Evolutionary conservation across 2,888 invertebrate genomes (phyloP), one percentile per base, ranked within the genome.

Genomic region (Rambutsinella grinnellia): DNA sequence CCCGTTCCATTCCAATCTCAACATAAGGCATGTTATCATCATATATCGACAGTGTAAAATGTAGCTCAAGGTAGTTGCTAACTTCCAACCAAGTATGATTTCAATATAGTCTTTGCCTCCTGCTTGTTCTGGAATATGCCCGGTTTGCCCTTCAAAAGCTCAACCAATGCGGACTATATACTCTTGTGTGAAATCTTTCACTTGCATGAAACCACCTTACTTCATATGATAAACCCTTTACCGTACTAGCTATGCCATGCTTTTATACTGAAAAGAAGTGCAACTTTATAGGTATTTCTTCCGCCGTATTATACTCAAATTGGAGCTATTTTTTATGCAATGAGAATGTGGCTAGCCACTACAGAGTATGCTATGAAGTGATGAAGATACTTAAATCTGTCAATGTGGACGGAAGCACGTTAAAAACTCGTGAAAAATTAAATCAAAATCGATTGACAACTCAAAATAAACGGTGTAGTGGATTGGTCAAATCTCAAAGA

Each of bases 81-180:
- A 51, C 63, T 71, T 61, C 53, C 71, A 63, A 62, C 57, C 56
- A 51, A 28, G 56, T 19, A 71, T 71, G 63, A 46, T 54, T 63
- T 71, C 57, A 63, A 27, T 62, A 71, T 63, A 56, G n/a, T n/a
- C n/a, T n/a, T n/a, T n/a, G n/a, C n/a, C n/a, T 71, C 28, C 56
- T 54, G 49, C 17, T 57, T 28, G 54, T 63, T 63, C 71, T 71
- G 71, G 63, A 71, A 71, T 71, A 71, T 28, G 57, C 71, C 51
- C 71, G 47, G 57, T 71, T 71, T 71, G 63, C 62, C 71, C 71
- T 71, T 71, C 71, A 71, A 71, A 71, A 62, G 13, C 5, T 8
- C 5, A 36, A 36, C 36, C 6, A 26, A n/a, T 36, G 47, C 44
- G 26, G 44, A 57, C 58, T 36, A 56, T 62, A 36, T 36, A 13